phyloP scores from a whole-genome alignment of 2,797 vertebrate genomes.

The Gallinago stenura region DNA sequence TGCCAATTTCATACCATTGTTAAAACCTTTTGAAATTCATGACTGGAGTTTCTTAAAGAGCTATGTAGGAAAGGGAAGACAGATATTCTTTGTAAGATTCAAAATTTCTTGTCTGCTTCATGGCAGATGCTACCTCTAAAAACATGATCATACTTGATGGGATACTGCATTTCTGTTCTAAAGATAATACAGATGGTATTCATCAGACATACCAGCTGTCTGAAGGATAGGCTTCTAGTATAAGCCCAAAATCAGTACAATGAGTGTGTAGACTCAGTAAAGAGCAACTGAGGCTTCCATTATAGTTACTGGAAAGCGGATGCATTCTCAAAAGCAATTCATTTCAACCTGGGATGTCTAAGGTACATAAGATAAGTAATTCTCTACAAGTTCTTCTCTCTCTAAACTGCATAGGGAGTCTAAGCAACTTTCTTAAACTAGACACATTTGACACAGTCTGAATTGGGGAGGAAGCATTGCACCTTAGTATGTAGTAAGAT shows the following conservation, averaged over 20 bases:
- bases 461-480: neutral
- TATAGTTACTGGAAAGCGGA: neutral
- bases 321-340: neutral
- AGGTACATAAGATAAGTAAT: neutral
- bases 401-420: neutral
- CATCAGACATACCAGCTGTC: rapidly evolving
- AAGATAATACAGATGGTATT: neutral
- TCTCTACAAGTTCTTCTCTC: neutral
- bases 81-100: neutral
- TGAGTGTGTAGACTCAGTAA: neutral
- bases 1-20: neutral
- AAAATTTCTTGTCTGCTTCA: neutral
- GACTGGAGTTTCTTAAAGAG: neutral
- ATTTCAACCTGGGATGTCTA: neutral
- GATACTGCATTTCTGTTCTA: neutral
- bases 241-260: neutral
- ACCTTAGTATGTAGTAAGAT: neutral
- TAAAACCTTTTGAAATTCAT: neutral
- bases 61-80: neutral
- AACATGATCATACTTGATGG: neutral
- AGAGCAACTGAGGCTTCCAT: neutral
- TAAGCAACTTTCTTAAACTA: neutral
- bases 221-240: neutral
- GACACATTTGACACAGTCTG: neutral
- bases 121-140: neutral